Percentiles rank a stretch among this genome's conserved stretches.
These are phyloP conservation scores for Cherax quadricarinatus DNA, from an alignment of 1,140 invertebrate genomes.

Conservation along the genomic window DNA sequence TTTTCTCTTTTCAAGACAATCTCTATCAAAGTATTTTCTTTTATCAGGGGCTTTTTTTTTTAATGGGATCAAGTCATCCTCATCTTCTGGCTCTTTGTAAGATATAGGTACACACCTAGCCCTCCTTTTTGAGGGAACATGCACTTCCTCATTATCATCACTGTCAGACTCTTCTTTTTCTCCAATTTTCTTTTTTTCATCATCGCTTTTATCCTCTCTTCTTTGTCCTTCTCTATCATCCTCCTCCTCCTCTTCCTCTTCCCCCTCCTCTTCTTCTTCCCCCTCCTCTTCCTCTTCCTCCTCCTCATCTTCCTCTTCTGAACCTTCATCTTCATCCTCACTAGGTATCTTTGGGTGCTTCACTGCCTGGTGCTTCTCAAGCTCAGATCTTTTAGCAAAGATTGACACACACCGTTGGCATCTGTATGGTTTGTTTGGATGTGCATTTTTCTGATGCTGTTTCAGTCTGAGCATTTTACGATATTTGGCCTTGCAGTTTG, in stretches of 20 bases:
- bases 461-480: slow-evolving; percentile 66
- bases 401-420: slow-evolving; percentile 66
- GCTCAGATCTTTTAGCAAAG: slow-evolving; percentile 57
- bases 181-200: slow-evolving; percentile 22
- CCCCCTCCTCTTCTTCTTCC: slow-evolving; percentile 43
- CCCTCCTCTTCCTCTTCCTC: slow-evolving; percentile 56
- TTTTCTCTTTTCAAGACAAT: background rate
- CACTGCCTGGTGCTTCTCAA: slow-evolving; percentile 58
- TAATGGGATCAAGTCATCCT: slow-evolving; percentile 27
- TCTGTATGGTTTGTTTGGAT: slow-evolving; percentile 61
- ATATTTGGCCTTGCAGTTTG: slow-evolving; percentile 70
- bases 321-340: slow-evolving; percentile 67
- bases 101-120: slow-evolving; percentile 57
- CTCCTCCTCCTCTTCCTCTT: slow-evolving; percentile 34
- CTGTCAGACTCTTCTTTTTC: slow-evolving; percentile 36
- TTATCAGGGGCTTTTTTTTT: background rate
- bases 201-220: slow-evolving; percentile 29
- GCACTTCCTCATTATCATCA: slow-evolving; percentile 48
- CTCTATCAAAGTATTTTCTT: slow-evolving; percentile 9
- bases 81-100: slow-evolving; percentile 63
- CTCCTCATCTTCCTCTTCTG: slow-evolving; percentile 64
- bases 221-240: background rate
- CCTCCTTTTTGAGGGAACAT: slow-evolving; percentile 44
- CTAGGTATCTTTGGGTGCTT: slow-evolving; percentile 55
- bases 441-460: slow-evolving; percentile 71